phyloP scores from a whole-genome alignment of 2,797 vertebrate genomes.

The Sebastes hubbsi region DNA sequence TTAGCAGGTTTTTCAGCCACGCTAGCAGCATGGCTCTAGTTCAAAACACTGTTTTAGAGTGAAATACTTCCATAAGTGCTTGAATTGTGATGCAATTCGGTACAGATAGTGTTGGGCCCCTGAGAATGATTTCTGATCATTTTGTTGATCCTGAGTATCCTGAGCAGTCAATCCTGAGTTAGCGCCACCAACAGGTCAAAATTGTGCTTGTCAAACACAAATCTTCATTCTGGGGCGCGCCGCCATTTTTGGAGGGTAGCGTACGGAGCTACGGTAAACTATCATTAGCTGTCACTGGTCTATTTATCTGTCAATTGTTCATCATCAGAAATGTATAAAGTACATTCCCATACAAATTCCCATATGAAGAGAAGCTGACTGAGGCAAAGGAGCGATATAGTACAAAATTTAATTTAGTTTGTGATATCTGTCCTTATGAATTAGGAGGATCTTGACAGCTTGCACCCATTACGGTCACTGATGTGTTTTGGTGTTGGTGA shows the following conservation, averaged over 20 bases:
- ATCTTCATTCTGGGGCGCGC: too few relatives aligned
- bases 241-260: too few relatives aligned
- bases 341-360: too few relatives aligned
- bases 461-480: too few relatives aligned
- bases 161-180: not conserved
- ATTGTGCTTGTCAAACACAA: not conserved
- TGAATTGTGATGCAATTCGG: not conserved
- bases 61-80: not conserved
- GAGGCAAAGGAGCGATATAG: too few relatives aligned
- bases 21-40: not conserved
- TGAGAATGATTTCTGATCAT: not conserved
- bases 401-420: too few relatives aligned
- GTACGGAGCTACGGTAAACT: too few relatives aligned
- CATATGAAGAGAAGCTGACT: too few relatives aligned
- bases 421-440: too few relatives aligned
- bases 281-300: too few relatives aligned
- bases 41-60: not conserved
- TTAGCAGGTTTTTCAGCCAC: slow-evolving; percentile 11
- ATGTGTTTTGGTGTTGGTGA: not conserved
- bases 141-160: not conserved
- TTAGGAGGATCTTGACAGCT: too few relatives aligned
- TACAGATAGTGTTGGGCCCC: not conserved
- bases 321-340: not conserved
- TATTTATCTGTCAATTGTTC: too few relatives aligned
- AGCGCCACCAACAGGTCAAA: not conserved